These are phyloP conservation scores for Ariolimax columbianus DNA, from an alignment of 2,888 invertebrate species.

Conservation along the genomic window DNA sequence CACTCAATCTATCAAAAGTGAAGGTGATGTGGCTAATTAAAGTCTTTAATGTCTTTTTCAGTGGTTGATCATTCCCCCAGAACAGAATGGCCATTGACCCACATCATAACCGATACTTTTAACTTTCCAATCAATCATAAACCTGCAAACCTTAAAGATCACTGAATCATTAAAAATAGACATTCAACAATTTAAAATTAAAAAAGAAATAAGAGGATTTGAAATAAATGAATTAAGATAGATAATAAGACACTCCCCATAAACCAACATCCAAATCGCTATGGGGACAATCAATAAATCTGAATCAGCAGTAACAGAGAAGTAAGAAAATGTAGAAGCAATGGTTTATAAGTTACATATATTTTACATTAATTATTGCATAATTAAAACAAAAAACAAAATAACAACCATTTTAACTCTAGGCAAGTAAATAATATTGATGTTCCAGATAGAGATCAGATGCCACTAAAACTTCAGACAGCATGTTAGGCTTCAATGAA, in stretches of 20 bases:
- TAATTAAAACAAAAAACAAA: background rate
- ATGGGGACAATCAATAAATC: background rate
- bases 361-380: no score
- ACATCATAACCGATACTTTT: background rate
- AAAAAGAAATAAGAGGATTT: background rate
- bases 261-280: background rate
- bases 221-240: background rate
- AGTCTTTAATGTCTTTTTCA: background rate
- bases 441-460: background rate
- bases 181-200: background rate
- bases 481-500: no score
- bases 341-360: background rate
- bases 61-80: background rate
- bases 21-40: background rate
- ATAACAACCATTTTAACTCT: background rate
- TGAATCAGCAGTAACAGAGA: background rate
- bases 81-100: background rate
- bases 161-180: background rate
- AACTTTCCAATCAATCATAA: background rate
- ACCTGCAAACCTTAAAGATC: background rate
- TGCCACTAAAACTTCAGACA: background rate
- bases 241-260: background rate
- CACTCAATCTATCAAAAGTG: background rate
- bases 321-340: background rate
- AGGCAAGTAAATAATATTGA: background rate